Evolutionary conservation across 2,888 invertebrate genomes (phyloP).

Genomic region (Neelides folsomi): DNA sequence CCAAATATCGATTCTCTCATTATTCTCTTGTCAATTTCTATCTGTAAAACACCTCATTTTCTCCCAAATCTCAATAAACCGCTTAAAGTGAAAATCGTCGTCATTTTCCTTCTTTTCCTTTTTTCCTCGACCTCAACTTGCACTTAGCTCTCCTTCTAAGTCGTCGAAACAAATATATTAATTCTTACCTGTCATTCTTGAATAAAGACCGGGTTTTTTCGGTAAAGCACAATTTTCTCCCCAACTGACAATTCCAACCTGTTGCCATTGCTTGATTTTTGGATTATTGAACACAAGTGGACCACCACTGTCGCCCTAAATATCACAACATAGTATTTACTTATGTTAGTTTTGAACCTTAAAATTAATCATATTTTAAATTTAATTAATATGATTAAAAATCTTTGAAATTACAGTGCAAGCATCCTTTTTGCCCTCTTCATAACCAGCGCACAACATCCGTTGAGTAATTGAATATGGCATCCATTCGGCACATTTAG

Average conservation of each 20-base stretch:
- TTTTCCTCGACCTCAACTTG: too few species aligned
- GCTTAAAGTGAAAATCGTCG: too few species aligned
- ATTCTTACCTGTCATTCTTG: conserved; percentile 24
- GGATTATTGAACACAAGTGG: conserved; percentile 3
- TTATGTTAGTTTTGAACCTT: neutral
- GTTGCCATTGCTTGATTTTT: conserved; percentile 16
- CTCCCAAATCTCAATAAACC: too few species aligned
- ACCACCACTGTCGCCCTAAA: conserved; percentile 11
- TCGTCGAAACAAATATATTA: too few species aligned
- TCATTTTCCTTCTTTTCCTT: too few species aligned
- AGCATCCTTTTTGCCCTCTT: conserved; percentile 7
- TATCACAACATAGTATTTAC: neutral
- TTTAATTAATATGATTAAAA: neutral
- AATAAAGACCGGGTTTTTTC: conserved; percentile 21
- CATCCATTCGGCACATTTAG: conserved; percentile 12
- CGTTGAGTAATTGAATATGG: conserved; percentile 14
- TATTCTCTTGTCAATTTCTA: too few species aligned
- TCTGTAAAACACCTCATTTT: too few species aligned
- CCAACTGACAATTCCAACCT: conserved; percentile 28
- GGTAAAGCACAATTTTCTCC: conserved; percentile 25
- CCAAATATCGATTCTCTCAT: too few species aligned
- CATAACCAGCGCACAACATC: conserved; percentile 18
- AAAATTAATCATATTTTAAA: neutral
- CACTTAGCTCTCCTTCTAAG: too few species aligned
- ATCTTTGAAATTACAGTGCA: conserved; percentile 6